Conservation (phyloP, 1,140 invertebrate genomes). For the Hestina assimilis region DNA sequence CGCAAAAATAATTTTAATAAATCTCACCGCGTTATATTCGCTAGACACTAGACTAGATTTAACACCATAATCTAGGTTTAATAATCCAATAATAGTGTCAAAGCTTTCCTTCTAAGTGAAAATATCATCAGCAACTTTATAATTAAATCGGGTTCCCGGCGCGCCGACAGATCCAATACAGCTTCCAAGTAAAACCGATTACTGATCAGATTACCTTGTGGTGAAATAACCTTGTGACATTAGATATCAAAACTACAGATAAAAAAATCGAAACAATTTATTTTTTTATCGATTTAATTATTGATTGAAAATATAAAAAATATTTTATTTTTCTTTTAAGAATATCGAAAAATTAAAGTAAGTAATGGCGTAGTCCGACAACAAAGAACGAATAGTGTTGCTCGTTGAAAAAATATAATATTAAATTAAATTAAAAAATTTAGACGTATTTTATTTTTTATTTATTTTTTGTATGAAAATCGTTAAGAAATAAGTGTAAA, state of each 20-base stretch:
- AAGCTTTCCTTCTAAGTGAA: neutral
- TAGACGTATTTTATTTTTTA: neutral
- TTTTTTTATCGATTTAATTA: no score
- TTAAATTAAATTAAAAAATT: neutral
- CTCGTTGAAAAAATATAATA: neutral
- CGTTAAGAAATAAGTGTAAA: neutral
- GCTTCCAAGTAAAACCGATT: conserved; percentile 2
- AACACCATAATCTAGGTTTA: no score
- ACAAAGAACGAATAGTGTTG: neutral
- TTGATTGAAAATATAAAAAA: no score
- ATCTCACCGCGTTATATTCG: no score
- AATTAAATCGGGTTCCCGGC: conserved; percentile 8
- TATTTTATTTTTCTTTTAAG: no score
- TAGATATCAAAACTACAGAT: neutral
- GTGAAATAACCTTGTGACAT: neutral
- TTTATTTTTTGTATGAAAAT: neutral
- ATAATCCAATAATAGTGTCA: neutral
- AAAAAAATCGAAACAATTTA: neutral
- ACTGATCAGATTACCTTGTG: neutral
- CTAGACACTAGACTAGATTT: no score
- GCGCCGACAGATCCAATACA: conserved; percentile 11
- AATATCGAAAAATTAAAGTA: neutral
- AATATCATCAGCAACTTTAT: neutral
- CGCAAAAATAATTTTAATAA: no score
- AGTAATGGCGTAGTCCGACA: neutral